Conservation (phyloP, 2,113 vertebrate genomes). For the Phrynocephalus versicolor region DNA sequence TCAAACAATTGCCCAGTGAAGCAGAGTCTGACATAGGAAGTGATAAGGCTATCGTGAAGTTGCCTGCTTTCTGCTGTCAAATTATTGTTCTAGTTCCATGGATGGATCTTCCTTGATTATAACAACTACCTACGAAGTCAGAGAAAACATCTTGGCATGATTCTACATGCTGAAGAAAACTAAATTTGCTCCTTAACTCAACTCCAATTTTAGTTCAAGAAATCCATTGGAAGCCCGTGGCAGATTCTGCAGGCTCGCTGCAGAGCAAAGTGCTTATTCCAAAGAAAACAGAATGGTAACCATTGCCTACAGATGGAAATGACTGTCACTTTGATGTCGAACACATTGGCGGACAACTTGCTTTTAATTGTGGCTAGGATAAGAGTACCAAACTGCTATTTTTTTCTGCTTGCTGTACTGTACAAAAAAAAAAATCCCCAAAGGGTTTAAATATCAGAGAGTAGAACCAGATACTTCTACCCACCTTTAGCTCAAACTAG, state of each 20-base stretch:
- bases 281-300: constrained; percentile 2
- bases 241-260: background rate
- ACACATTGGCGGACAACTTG: background rate
- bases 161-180: constrained; percentile 11
- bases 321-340: background rate
- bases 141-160: constrained; percentile 1
- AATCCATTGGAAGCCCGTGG: background rate
- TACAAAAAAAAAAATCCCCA: background rate
- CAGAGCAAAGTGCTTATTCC: background rate
- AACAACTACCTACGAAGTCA: constrained; percentile 4
- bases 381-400: background rate
- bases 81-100: constrained; percentile 23
- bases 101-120: constrained; percentile 17
- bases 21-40: background rate
- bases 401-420: background rate
- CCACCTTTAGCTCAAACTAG: background rate
- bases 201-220: constrained; percentile 4
- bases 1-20: constrained; percentile 15
- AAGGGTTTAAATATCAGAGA: background rate
- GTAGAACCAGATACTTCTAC: background rate
- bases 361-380: background rate
- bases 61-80: constrained; percentile 3
- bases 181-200: constrained; percentile 15
- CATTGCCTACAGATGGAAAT: constrained; percentile 3
- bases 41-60: background rate